phyloP scores from a whole-genome alignment of 1,140 invertebrate species.

The Hesperophylax magnus region DNA sequence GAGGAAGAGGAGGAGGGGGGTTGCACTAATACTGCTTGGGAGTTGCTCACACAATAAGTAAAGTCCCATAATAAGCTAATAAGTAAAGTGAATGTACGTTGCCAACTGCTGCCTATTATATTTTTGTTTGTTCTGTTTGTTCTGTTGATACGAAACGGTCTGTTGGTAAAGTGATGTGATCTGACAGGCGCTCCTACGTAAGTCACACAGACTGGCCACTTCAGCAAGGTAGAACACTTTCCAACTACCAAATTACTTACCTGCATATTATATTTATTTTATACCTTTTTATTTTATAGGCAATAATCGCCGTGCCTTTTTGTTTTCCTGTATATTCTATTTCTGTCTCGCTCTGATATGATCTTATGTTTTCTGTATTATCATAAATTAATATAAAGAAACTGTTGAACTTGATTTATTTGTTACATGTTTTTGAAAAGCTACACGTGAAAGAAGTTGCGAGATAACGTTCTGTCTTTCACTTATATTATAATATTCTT shows the following conservation, averaged over 20 bases:
- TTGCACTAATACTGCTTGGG: too few relatives aligned
- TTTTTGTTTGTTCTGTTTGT: slow-evolving; percentile 53
- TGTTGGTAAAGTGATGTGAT: slow-evolving; percentile 58
- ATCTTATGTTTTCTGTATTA: slow-evolving; percentile 49
- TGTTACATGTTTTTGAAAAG: slow-evolving; percentile 32
- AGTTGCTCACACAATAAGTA: too few relatives aligned
- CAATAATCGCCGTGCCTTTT: slow-evolving; percentile 57
- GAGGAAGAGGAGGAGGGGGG: too few relatives aligned
- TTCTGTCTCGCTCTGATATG: slow-evolving; percentile 56
- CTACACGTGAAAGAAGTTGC: slow-evolving; percentile 30
- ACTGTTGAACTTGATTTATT: slow-evolving; percentile 43
- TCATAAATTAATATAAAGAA: slow-evolving; percentile 28
- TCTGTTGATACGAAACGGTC: slow-evolving; percentile 53
- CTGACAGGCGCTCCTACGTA: slow-evolving; percentile 62
- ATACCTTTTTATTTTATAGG: slow-evolving; percentile 58
- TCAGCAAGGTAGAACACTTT: slow-evolving; percentile 60
- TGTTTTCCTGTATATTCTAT: slow-evolving; percentile 56
- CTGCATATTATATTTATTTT: slow-evolving; percentile 63
- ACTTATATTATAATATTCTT: slow-evolving; percentile 44
- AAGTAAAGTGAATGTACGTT: neutral
- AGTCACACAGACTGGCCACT: slow-evolving; percentile 60
- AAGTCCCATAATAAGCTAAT: too few relatives aligned
- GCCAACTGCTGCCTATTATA: slow-evolving; percentile 52
- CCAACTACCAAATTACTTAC: slow-evolving; percentile 64
- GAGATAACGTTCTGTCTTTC: slow-evolving; percentile 29